Evolutionary conservation across 2,113 vertebrate genomes (phyloP), one percentile per base, ranked within the genome.

Genomic region (Polyodon spathula): DNA sequence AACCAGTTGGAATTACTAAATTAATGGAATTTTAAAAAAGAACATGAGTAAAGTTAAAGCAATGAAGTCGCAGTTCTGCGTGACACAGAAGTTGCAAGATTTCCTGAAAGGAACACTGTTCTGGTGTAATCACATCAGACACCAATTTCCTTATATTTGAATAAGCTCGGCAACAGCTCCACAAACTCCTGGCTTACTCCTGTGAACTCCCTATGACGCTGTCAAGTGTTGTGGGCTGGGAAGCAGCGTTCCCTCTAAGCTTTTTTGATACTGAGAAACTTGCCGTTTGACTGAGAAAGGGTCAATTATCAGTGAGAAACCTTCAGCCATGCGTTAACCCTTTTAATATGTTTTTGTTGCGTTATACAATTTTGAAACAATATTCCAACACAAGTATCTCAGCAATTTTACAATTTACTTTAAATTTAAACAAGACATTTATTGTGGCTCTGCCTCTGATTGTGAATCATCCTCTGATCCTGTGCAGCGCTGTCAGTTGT

Each of bases 241-340:
- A 90, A 87, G 88, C 87, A 89, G 81, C 56, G 4, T 62, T 76
- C 77, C 70, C 68, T 73, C n/a, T n/a, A n/a, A n/a, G n/a, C n/a
- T n/a, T n/a, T n/a, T n/a, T n/a, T n/a, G n/a, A n/a, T n/a, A n/a
- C n/a, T n/a, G n/a, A n/a, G n/a, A n/a, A n/a, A n/a, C n/a, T n/a
- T n/a, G n/a, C n/a, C n/a, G n/a, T n/a, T n/a, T n/a, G n/a, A n/a
- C n/a, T n/a, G n/a, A n/a, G n/a, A n/a, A n/a, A n/a, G n/a, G n/a
- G n/a, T n/a, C n/a, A n/a, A n/a, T n/a, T n/a, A n/a, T n/a, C n/a
- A n/a, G n/a, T n/a, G n/a, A n/a, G n/a, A n/a, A n/a, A n/a, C n/a
- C n/a, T n/a, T n/a, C n/a, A n/a, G n/a, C n/a, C n/a, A n/a, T n/a
- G n/a, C n/a, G n/a, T n/a, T n/a, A n/a, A n/a, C n/a, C n/a, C n/a